phyloP scores from a whole-genome alignment of 2,797 vertebrate species.

The Gymnocypris eckloni region DNA sequence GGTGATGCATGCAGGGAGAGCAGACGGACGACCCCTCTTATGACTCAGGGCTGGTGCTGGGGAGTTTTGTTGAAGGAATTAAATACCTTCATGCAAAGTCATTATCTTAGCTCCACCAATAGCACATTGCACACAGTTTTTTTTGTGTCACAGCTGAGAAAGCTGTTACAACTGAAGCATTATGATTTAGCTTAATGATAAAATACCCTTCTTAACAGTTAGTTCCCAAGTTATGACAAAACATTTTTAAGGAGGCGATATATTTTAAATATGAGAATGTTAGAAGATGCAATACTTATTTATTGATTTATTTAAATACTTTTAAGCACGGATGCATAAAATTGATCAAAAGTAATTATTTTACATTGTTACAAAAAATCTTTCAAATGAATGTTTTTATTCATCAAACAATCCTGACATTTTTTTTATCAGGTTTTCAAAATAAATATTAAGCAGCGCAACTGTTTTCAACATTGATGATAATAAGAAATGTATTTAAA shows the following conservation, averaged over 20 bases:
- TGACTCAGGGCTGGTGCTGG: constrained; percentile 17
- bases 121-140: background rate
- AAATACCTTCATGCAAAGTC: background rate
- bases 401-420: background rate
- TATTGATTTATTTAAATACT: background rate
- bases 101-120: background rate
- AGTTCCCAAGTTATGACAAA: background rate
- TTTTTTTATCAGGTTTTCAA: background rate
- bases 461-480: background rate
- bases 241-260: background rate
- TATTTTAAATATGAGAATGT: background rate
- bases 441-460: background rate
- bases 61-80: background rate
- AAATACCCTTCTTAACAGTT: background rate
- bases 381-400: background rate
- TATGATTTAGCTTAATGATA: background rate
- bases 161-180: background rate
- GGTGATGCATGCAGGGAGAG: constrained; percentile 66
- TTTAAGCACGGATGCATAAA: background rate
- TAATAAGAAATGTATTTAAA: background rate
- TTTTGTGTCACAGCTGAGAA: background rate
- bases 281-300: background rate
- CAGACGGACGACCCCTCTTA: constrained; percentile 62
- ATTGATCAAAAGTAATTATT: background rate
- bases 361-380: background rate